Evolutionary conservation across 1,140 invertebrate genomes (phyloP), one percentile per base, ranked within the genome.

Genomic region (Andrena cerasifolii): DNA sequence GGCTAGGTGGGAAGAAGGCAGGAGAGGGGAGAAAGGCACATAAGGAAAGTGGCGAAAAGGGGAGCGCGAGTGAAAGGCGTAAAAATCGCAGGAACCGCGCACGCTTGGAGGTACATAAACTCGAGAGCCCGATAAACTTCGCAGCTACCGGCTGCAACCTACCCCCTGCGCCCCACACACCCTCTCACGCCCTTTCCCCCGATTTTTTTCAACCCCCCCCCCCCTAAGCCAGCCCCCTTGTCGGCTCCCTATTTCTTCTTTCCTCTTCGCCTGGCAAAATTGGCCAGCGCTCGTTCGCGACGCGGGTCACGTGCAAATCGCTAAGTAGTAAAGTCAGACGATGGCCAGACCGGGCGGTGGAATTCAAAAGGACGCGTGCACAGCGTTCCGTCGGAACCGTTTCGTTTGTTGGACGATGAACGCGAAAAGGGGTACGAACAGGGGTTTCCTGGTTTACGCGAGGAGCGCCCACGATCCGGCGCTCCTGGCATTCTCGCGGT

Each of bases 281-380:
- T 66, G 67, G 18, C 26, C 18, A 21, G 10, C n/a, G 49, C 43
- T 78, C 59, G 14, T 78, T 83, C 62, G 43, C 54, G 40, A 78
- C 51, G 66, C 81, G 61, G n/a, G 71, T 84, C 84, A 86, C 81
- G 84, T 65, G 75, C 61, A 73, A 78, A 86, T 84, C 78, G 75
- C 53, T 82, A 82, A 83, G 71, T 67, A 77, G 61, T 75, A 77
- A 67, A 72, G 66, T 67, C 79, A 45, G 49, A 49, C 45, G 36
- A 62, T 70, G 43, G 31, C 21, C 70, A n/a, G 28, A 12, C 66
- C 4, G 36, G 47, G 21, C 21, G 58, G n/a, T 53, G 61, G 40
- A 33, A 68, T 49, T 75, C 73, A 31, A 26, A 31, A 31, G 33
- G 18, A 47, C 21, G 65, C 40, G 63, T 45, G 58, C 45, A 74